Evolutionary conservation across 1,140 invertebrate species (phyloP).

Genomic region (Hypothenemus hampei): DNA sequence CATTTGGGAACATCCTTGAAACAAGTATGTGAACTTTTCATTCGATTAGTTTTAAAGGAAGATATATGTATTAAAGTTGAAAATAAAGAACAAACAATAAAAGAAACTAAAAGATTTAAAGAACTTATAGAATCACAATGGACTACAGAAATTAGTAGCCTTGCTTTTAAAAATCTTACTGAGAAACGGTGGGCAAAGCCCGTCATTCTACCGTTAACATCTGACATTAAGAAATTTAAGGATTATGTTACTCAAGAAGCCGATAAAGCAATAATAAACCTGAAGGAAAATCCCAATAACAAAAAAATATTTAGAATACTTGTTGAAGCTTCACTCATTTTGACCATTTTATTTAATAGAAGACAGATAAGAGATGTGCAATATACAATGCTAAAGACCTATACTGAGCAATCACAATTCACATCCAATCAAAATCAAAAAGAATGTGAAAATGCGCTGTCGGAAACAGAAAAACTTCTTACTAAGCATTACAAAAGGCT

Average conservation of each 20-base stretch:
- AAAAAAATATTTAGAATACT: conserved; percentile 26
- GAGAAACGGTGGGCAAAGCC: conserved; percentile 30
- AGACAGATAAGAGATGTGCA: conserved; percentile 33
- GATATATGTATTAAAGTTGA: background rate
- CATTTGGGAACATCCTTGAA: conserved; percentile 30
- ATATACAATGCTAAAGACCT: conserved; percentile 25
- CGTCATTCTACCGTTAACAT: conserved; percentile 24
- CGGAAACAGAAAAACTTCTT: conserved; percentile 19
- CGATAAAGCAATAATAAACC: conserved; percentile 10
- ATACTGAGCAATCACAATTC: conserved; percentile 8
- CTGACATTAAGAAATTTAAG: conserved; percentile 30
- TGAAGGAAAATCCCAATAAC: conserved; percentile 5
- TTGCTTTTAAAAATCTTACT: conserved; percentile 28
- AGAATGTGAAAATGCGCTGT: conserved; percentile 23
- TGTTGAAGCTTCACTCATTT: conserved; percentile 20
- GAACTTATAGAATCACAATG: conserved; percentile 21
- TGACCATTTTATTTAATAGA: conserved; percentile 33
- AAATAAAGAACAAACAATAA: conserved; percentile 16
- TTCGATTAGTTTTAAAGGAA: conserved; percentile 19
- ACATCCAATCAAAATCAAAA: conserved; percentile 4
- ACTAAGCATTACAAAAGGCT: conserved; percentile 28
- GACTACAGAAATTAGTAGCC: conserved; percentile 23
- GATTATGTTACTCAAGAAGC: conserved; percentile 16
- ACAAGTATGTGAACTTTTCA: conserved; percentile 22
- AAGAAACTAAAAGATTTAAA: conserved; percentile 22